Evolutionary conservation across 53 echinoderm and acorn worm genomes (phyloP).

Genomic region (Holothuria scabra): DNA sequence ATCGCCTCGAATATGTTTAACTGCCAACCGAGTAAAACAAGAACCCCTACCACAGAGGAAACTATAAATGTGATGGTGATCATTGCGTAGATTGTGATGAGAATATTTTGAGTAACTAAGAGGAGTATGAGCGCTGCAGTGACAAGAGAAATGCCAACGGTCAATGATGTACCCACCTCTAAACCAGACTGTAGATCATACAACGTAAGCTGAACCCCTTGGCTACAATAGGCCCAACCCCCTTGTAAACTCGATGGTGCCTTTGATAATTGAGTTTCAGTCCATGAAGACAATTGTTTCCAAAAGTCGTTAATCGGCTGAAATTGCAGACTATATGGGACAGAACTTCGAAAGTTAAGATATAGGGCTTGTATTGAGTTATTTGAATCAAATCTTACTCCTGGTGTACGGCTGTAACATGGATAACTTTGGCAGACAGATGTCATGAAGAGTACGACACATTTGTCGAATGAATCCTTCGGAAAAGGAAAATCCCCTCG

Average conservation of each 20-base stretch:
- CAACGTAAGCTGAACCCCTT: constrained; percentile 48
- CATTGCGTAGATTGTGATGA: constrained; percentile 73
- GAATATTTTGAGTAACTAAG: constrained; percentile 69
- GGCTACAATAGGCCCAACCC: constrained; percentile 62
- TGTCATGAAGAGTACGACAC: constrained; percentile 10
- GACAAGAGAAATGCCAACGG: constrained; percentile 69
- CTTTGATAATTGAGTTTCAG: constrained; percentile 37
- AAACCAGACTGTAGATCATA: constrained; percentile 85
- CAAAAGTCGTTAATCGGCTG: constrained; percentile 63
- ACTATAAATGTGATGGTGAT: constrained; percentile 67
- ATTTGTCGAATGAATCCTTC: constrained; percentile 29
- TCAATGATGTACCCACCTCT: constrained; percentile 53
- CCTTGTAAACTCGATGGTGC: constrained; percentile 65
- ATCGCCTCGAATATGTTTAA: constrained; percentile 82
- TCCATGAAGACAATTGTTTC: constrained; percentile 64
- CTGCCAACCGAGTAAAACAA: constrained; percentile 89
- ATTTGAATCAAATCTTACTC: constrained; percentile 43
- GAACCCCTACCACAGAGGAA: constrained; percentile 69
- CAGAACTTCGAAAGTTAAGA: constrained; percentile 22
- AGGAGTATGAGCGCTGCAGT: constrained; percentile 63
- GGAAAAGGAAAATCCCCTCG: constrained; percentile 62
- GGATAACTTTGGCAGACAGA: neutral
- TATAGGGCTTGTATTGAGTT: constrained; percentile 50
- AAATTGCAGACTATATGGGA: constrained; percentile 27
- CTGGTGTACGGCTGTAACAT: constrained; percentile 8